phyloP scores from a whole-genome alignment of 2,113 vertebrate species.

The Hippolais icterina region DNA sequence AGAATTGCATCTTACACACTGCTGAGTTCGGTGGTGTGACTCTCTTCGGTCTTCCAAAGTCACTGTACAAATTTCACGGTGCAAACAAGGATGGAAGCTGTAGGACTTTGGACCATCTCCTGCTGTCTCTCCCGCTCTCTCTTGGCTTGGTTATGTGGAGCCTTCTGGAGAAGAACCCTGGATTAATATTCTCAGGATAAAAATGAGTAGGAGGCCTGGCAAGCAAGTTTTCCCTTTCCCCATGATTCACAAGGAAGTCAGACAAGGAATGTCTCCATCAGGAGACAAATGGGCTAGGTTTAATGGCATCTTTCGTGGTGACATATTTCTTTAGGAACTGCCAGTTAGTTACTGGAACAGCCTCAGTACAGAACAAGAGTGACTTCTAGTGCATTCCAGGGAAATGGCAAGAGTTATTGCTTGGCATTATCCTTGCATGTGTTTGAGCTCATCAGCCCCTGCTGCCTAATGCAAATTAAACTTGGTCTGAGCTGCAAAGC shows the following conservation, averaged over 20 bases:
- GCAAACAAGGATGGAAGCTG: background rate
- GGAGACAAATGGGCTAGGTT: background rate
- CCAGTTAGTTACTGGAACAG: background rate
- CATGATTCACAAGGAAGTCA: background rate
- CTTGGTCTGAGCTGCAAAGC: background rate
- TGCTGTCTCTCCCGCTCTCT: background rate
- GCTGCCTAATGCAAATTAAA: background rate
- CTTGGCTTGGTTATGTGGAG: background rate
- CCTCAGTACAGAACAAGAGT: background rate
- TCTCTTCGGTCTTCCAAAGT: background rate
- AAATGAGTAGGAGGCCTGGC: constrained; percentile 14
- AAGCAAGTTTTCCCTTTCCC: background rate
- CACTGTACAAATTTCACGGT: background rate
- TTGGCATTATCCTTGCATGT: background rate
- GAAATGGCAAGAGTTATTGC: background rate
- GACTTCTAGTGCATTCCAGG: constrained; percentile 32
- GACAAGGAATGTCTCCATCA: constrained; percentile 20
- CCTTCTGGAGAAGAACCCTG: background rate
- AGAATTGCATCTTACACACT: background rate
- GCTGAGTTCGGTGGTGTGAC: background rate
- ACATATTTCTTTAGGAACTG: background rate
- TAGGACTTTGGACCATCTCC: background rate
- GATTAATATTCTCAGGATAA: background rate
- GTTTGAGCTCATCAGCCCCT: background rate
- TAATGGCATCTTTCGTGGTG: background rate